Evolutionary conservation across 2,888 invertebrate species (phyloP).

Genomic region (Nycteola revayana): DNA sequence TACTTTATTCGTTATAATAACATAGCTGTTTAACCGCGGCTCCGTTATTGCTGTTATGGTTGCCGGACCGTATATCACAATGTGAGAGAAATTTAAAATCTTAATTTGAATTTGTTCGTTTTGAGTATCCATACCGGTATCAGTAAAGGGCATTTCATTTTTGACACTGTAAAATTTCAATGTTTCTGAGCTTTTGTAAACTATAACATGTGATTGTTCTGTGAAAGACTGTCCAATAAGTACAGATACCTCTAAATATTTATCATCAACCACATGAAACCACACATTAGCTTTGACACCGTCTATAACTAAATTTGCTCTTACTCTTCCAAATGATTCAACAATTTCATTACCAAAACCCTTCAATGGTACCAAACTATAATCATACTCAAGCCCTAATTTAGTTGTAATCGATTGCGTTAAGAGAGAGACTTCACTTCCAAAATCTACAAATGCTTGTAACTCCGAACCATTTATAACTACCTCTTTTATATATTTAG

Average conservation of each 20-base stretch:
- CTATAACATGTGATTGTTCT: conserved; percentile 1
- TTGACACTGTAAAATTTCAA: background rate
- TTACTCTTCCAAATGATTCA: background rate
- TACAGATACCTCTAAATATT: background rate
- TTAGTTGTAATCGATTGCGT: background rate
- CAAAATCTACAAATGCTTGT: conserved; percentile 7
- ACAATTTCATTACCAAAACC: conserved; percentile 4
- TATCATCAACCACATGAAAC: conserved; percentile 1
- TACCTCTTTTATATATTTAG: conserved; percentile 1
- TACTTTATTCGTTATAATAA: background rate
- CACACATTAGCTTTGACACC: background rate
- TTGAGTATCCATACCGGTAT: background rate
- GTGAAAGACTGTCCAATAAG: conserved; percentile 4
- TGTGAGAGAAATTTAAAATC: background rate
- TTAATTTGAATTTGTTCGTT: background rate
- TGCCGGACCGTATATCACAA: background rate
- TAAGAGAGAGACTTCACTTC: conserved; percentile 5
- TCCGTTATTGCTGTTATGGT: background rate
- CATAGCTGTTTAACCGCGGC: background rate
- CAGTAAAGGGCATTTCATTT: background rate
- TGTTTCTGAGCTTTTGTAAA: background rate
- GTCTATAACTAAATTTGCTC: background rate
- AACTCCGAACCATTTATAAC: background rate
- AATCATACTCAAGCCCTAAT: background rate
- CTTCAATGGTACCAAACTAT: background rate